Evolutionary conservation across 2,113 vertebrate species (phyloP), one percentile per base, ranked within the genome.

Genomic region (Catharus minimus): DNA sequence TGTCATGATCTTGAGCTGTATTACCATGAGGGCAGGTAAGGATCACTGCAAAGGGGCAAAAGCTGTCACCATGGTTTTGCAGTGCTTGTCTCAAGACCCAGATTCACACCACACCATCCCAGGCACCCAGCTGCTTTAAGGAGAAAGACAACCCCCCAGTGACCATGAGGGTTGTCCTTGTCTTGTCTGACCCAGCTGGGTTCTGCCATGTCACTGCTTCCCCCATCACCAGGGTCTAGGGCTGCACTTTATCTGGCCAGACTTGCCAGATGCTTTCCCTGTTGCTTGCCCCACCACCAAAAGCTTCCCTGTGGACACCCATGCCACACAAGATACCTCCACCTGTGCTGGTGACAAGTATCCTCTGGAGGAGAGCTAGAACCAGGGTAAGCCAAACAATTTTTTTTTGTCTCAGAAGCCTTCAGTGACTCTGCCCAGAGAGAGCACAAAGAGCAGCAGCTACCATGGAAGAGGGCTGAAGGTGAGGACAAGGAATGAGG

Each of bases 271-370:
- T 50, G 47, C 2, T 2, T 39, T 68, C 16, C 26, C 30, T 72
- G 30, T 28, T 82, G 49, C 16, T 78, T 66, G 16, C 5, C 27
- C 8, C 20, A 39, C 13, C 10, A 26, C 30, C 24, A 39, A 14
- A 19, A 52, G 26, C 15, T 55, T 67, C n/a, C 33, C 47, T 77
- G 32, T 4, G 64, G 52, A 16, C 32, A 47, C 23, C 19, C 18
- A 11, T 22, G 13, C 4, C 22, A 24, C 8, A 13, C 27, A 10
- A 14, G 11, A 57, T 20, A 52, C 14, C 30, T 66, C 30, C 41
- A 41, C 4, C 13, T 5, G 0, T 30, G 24, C 47, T 47, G 27
- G 36, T 5, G 8, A 61, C 0, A 0, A 65, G 10, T 36, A 32
- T 39, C 13, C 28, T 18, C 44, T 52, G 50, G 21, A 69, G 44